phyloP scores from a whole-genome alignment of 2,797 vertebrate species.

The Valencia hispanica region DNA sequence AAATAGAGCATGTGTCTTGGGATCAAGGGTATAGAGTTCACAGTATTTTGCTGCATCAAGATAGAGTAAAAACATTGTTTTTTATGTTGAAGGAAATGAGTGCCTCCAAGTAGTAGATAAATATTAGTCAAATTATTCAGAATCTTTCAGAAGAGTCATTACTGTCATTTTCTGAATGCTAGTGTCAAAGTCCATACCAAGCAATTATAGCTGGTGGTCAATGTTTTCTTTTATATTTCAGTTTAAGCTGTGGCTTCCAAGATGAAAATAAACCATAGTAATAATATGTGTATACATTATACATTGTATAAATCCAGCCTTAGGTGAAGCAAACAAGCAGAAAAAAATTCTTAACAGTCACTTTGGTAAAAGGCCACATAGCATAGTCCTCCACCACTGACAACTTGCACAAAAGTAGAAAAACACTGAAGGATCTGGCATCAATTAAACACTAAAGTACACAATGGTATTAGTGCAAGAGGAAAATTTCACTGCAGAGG shows the following conservation, averaged over 20 bases:
- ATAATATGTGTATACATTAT: no score
- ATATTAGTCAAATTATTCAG: background rate
- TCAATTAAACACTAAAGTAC: constrained; percentile 40
- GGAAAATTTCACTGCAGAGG: constrained; percentile 18
- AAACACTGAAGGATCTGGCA: constrained; percentile 31
- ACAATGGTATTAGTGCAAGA: constrained; percentile 27
- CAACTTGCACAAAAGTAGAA: constrained; percentile 50
- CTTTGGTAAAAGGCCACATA: constrained; percentile 62
- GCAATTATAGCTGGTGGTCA: background rate
- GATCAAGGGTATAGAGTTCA: background rate
- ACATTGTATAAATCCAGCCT: constrained; percentile 48
- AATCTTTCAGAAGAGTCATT: background rate
- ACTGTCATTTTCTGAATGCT: background rate
- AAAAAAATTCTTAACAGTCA: constrained; percentile 61
- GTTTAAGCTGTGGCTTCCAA: background rate
- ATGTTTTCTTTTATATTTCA: background rate
- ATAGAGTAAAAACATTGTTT: no score
- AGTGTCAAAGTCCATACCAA: background rate
- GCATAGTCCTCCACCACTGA: constrained; percentile 31
- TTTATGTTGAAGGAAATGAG: background rate
- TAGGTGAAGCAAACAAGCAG: constrained; percentile 20
- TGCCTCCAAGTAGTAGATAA: background rate
- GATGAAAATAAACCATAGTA: background rate
- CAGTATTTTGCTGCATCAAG: background rate
- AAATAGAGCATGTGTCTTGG: background rate